Evolutionary conservation across 2,888 invertebrate genomes (phyloP).

Genomic region (Yponomeuta evonymella): DNA sequence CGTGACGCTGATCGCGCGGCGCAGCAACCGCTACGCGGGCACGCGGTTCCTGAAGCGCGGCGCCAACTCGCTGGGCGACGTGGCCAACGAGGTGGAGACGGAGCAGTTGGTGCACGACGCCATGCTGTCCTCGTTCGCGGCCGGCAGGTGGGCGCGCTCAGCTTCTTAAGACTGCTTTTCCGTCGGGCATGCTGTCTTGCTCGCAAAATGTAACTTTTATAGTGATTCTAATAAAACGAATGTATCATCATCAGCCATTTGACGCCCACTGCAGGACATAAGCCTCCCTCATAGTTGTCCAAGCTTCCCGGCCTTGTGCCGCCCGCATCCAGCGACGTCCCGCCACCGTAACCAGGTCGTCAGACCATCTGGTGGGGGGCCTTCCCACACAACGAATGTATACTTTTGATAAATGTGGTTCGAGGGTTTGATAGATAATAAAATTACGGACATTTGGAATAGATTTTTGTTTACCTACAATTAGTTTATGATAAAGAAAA

Average conservation of each 20-base stretch:
- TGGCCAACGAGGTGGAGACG: slow-evolving; percentile 99
- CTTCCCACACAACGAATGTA: background rate
- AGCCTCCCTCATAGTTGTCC: no score
- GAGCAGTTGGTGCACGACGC: slow-evolving; percentile 96
- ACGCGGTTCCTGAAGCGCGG: slow-evolving; percentile 98
- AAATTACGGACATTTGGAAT: background rate
- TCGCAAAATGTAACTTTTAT: background rate
- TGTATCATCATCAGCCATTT: no score
- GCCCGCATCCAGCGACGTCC: no score
- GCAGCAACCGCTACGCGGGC: slow-evolving; percentile 96
- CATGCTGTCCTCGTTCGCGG: slow-evolving; percentile 82
- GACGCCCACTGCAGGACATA: no score
- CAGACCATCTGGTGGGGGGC: no score
- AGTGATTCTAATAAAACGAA: background rate
- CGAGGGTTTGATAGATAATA: no score
- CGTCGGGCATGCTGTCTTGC: background rate
- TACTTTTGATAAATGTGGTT: background rate
- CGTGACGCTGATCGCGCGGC: slow-evolving; percentile 91
- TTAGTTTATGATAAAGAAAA: no score
- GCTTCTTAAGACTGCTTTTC: no score
- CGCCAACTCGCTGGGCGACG: slow-evolving; percentile 95
- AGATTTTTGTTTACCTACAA: background rate
- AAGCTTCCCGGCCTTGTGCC: no score
- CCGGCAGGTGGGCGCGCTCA: slow-evolving; percentile 65
- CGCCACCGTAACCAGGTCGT: no score